A percentile compares a stretch with the other conserved stretches of the same genome.
Evolutionary conservation across 2,113 vertebrate species (phyloP).

Genomic region (Butorides virescens): DNA sequence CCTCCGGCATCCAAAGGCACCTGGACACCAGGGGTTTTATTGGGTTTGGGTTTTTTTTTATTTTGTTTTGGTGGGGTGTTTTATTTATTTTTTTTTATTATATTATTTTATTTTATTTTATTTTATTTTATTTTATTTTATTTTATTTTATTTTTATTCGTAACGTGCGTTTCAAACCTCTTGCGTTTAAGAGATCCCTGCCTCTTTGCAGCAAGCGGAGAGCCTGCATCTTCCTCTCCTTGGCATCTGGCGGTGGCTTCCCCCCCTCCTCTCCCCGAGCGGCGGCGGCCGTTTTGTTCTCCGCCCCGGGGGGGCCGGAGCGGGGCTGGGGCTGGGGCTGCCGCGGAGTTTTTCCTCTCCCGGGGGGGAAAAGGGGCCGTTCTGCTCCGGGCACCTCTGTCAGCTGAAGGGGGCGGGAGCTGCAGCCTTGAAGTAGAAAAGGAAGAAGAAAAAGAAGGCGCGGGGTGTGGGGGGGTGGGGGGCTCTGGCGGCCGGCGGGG

Average conservation of each 20-base stretch:
- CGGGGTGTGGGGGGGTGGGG: background rate
- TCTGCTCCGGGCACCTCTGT: slow-evolving; percentile 11
- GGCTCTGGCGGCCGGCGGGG: background rate
- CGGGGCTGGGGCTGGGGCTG: background rate
- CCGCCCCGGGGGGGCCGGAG: background rate
- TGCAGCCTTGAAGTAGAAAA: slow-evolving; percentile 24
- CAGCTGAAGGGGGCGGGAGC: slow-evolving; percentile 46
- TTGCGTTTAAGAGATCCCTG: background rate
- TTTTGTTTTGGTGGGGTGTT: too few relatives aligned
- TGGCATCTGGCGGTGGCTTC: background rate
- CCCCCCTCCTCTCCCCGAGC: background rate
- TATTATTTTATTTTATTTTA: too few relatives aligned
- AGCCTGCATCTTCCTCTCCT: background rate
- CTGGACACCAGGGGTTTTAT: background rate
- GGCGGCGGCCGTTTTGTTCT: background rate
- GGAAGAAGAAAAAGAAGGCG: background rate
- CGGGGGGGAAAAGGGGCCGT: background rate
- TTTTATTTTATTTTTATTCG: background rate
- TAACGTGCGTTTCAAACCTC: background rate
- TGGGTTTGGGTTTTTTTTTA: too few relatives aligned
- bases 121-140: too few relatives aligned
- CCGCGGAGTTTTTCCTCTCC: background rate
- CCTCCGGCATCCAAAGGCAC: background rate
- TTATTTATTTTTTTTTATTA: too few relatives aligned
- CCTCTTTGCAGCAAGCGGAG: background rate